A percentile compares a stretch with the other conserved stretches of the same genome.
Conservation (phyloP, 2,888 invertebrate genomes). For the Tenthredo distinguenda region DNA sequence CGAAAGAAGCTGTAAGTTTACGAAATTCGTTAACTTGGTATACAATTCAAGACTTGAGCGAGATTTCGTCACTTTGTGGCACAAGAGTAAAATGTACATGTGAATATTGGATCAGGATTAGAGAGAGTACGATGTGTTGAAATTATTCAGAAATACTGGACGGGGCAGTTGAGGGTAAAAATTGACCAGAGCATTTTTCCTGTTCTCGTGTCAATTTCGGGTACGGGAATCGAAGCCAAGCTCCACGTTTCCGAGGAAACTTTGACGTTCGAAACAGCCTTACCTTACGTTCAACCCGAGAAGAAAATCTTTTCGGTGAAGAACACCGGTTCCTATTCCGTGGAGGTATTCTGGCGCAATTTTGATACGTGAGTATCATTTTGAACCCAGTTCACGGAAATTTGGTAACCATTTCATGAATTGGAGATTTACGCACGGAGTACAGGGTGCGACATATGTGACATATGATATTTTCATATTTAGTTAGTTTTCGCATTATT, state of each 20-base stretch:
- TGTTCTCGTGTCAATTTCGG: constrained; percentile 79
- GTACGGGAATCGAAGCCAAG: constrained; percentile 80
- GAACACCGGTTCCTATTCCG: constrained; percentile 83
- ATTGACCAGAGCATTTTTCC: constrained; percentile 80
- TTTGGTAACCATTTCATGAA: too few species aligned
- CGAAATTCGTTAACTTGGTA: neutral
- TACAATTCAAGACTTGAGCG: too few species aligned
- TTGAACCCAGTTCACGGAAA: neutral
- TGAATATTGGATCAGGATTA: too few species aligned
- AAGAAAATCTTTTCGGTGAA: constrained; percentile 82
- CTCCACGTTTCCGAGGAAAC: constrained; percentile 79
- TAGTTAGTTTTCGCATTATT: neutral
- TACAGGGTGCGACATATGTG: too few species aligned
- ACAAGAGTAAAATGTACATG: too few species aligned
- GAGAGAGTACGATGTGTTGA: neutral
- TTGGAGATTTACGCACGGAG: too few species aligned
- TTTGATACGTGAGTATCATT: constrained; percentile 81
- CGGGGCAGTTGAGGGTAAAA: constrained; percentile 70
- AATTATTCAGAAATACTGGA: constrained; percentile 72
- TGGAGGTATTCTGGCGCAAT: constrained; percentile 86
- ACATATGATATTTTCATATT: too few species aligned
- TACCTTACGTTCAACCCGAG: constrained; percentile 83
- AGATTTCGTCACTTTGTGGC: too few species aligned
- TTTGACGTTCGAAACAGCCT: constrained; percentile 82
- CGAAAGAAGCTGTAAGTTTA: constrained; percentile 75